Base-by-base conservation (phyloP, 2,797 vertebrate species). In the Centroberyx gerrardi region DNA sequence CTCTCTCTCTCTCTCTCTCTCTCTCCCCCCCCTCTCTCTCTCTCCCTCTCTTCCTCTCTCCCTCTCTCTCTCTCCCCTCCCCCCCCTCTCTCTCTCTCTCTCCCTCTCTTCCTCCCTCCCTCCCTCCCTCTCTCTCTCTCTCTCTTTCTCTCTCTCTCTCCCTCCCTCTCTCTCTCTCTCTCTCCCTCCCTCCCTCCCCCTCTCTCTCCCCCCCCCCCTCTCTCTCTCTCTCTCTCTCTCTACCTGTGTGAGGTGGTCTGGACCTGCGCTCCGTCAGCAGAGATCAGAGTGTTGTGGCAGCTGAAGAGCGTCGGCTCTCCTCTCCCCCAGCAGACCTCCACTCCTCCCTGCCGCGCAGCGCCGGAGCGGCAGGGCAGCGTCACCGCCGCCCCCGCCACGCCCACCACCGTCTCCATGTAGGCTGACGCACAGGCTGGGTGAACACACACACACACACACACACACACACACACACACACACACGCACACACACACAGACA, bases 301-400 rank as follows among this genome's bases (percentile, higher is more conserved):
- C 42, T 63, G 0, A 88, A 92, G 2, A 0, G 0, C 8, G 94
- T 91, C 0, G 96, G 95, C 10, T 10, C 0, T 0, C 64, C 95
- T 70, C 73, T 90, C 1, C 96, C 96, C 97, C 97, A 98, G 88
- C 97, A 98, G 75, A 95, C 53, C 5, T 93, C 91, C 49, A 91
- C 86, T 0, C 74, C 28, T 0, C 59, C 73, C 3, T 22, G 2
- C 8, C 1, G 1, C 15, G 0, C 61, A 0, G 90, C 71, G 0
- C 0, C 61, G 46, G 91, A 94, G 10, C 0, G 60, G 80, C 96
- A 98, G 27, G 95, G 95, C 65, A 98, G 85, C 0, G 18, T 78
- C 62, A 95, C 67, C 14, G 54, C 48, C 46, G 91, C 78, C 8
- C 96, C 96, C 12, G 83, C 84, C 12, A 80, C 78, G 7, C 88